Evolutionary conservation across 2,888 invertebrate species (phyloP).

Genomic region (Formica aserva): DNA sequence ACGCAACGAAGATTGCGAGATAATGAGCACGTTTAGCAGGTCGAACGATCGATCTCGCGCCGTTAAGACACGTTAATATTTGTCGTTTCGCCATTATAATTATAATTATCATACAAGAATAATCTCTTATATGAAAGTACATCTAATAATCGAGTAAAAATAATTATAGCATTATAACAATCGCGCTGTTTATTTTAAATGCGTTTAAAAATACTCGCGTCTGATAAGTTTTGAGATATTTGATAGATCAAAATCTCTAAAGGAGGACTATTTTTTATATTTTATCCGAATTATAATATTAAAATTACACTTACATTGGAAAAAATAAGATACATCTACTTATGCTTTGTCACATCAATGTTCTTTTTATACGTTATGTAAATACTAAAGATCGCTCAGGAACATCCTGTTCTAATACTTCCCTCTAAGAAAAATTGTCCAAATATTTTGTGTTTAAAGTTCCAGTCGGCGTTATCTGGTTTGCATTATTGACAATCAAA

Average conservation of each 20-base stretch:
- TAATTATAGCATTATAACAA: conserved; percentile 8
- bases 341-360: not conserved
- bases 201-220: not conserved
- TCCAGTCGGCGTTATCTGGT: not conserved
- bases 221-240: not conserved
- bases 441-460: not conserved
- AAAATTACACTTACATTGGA: not conserved
- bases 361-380: not conserved
- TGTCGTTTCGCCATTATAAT: conserved; percentile 12
- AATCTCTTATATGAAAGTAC: conserved; percentile 7
- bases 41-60: conserved; percentile 55
- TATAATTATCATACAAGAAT: not conserved
- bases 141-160: conserved; percentile 20
- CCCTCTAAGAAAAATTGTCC: not conserved
- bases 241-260: not conserved
- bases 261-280: not conserved
- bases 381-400: not conserved
- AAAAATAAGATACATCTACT: not conserved
- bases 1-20: conserved; percentile 57
- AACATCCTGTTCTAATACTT: not conserved
- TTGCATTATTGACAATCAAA: conserved; percentile 25
- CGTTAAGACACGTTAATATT: conserved; percentile 44
- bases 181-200: not conserved
- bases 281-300: not conserved
- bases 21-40: conserved; percentile 41